phyloP scores from a whole-genome alignment of 2,797 vertebrate species.

The Chaetodon trifasciatus region DNA sequence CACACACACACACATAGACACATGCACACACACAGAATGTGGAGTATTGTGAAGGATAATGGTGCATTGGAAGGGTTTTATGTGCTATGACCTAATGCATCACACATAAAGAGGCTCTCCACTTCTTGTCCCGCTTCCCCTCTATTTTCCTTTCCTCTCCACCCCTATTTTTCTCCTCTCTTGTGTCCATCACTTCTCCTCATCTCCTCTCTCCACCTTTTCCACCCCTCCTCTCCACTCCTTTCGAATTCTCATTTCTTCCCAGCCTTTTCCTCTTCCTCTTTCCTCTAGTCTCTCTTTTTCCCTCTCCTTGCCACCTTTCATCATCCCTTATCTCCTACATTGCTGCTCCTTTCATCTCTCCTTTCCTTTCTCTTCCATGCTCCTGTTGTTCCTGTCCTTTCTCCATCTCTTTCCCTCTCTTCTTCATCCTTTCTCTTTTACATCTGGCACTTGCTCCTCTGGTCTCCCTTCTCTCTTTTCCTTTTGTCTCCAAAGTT shows the following conservation, averaged over 20 bases:
- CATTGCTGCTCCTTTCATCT: neutral
- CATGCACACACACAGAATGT: neutral
- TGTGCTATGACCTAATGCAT: conserved; percentile 56
- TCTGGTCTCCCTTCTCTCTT: neutral
- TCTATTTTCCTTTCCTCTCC: conserved; percentile 46
- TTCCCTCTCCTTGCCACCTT: neutral
- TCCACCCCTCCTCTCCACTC: neutral
- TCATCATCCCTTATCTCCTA: neutral
- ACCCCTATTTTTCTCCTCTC: conserved; percentile 40
- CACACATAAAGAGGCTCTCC: conserved; percentile 67
- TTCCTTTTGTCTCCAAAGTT: neutral
- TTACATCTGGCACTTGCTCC: neutral
- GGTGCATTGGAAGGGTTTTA: conserved; percentile 52
- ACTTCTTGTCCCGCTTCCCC: conserved; percentile 26
- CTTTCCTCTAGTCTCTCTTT: neutral
- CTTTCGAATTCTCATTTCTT: neutral
- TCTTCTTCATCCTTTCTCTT: neutral
- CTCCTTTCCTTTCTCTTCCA: too few species aligned
- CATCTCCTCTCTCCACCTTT: conserved; percentile 14
- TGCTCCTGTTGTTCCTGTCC: neutral
- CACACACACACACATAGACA: neutral
- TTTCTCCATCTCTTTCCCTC: neutral
- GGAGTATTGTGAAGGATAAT: conserved; percentile 57
- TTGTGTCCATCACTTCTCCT: conserved; percentile 26
- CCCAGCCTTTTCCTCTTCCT: neutral